Evolutionary conservation across 2,888 invertebrate species (phyloP), one percentile per base, ranked within the genome.

Genomic region (Pseudeuparius sepicola): DNA sequence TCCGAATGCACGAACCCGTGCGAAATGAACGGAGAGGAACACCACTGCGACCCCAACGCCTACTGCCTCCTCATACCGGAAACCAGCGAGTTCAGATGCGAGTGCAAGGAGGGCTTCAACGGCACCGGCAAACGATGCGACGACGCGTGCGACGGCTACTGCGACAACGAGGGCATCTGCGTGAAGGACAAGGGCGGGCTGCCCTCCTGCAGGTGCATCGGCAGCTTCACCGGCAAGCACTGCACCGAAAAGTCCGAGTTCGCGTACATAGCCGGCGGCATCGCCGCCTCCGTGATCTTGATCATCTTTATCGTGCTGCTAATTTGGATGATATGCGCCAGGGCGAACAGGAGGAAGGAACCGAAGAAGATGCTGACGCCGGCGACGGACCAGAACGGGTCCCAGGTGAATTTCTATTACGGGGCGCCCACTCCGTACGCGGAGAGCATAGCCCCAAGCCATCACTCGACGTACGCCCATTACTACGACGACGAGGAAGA

Each of bases 241-340:
- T 92, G 90, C 55, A 73, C 81, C 3, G 87, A 88, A 51, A 89
- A 90, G 60, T 88, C 88, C n/a, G 88, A 90, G 56, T 90, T 92
- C 60, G 90, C 92, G 9, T 92, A 92, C 63, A 89, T 92, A 42
- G 90, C 89, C 32, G 90, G 90, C 27, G 92, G 92, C 6, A 89
- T 93, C 44, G 89, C 92, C 4, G 89, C 88, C 11, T 84, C 87
- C n/a, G 92, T 93, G 40, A 84, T 90, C 50, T 79, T 93, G 54
- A 83, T 92, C 48, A 90, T 93, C 54, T 78, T 93, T 62, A 78
- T 92, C 51, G 89, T 90, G 18, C 71, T 93, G 44, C 75, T 93
- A 34, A 88, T 93, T 49, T 93, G 92, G 92, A 93, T 93, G 92
- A 93, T 93, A 57, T 93, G 93, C 60, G 90, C 87, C 39, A 81